Evolutionary conservation across 1,140 invertebrate species (phyloP).

Genomic region (Drosophila nebulosa): DNA sequence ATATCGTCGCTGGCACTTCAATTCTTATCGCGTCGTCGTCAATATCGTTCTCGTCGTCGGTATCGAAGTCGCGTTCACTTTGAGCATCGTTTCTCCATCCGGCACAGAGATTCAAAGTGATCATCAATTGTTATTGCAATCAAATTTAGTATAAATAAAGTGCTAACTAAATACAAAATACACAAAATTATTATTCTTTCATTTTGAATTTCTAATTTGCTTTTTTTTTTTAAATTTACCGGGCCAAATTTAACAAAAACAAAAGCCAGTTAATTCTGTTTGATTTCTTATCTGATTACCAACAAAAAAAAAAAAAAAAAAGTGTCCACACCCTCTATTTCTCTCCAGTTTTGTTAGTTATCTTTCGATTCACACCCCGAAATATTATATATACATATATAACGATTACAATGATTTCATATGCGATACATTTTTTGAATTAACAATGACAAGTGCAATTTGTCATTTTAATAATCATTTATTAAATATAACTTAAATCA

Average conservation of each 20-base stretch:
- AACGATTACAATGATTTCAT: background rate
- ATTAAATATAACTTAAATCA: background rate
- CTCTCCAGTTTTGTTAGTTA: constrained; percentile 28
- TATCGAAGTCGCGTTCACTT: background rate
- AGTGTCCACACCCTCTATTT: constrained; percentile 18
- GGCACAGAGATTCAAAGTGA: background rate
- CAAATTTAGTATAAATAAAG: background rate
- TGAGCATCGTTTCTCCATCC: background rate
- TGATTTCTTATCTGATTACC: background rate
- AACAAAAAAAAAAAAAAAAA: constrained; percentile 8
- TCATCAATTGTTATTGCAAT: background rate
- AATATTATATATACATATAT: constrained; percentile 21
- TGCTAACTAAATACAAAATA: background rate
- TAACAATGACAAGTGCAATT: background rate
- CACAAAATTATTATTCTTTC: background rate
- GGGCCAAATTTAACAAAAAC: background rate
- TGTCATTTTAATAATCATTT: background rate
- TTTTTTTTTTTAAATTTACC: no score
- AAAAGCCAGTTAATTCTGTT: background rate
- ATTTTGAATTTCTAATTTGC: background rate
- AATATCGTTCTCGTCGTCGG: background rate
- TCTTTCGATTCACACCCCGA: constrained; percentile 32
- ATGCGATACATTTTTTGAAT: background rate
- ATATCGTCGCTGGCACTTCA: constrained; percentile 38
- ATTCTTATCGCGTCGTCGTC: constrained; percentile 24